Percentiles rank a stretch among this genome's conserved stretches.
Evolutionary conservation across 2,888 invertebrate species (phyloP).

Genomic region (Agriopis aurantiaria): DNA sequence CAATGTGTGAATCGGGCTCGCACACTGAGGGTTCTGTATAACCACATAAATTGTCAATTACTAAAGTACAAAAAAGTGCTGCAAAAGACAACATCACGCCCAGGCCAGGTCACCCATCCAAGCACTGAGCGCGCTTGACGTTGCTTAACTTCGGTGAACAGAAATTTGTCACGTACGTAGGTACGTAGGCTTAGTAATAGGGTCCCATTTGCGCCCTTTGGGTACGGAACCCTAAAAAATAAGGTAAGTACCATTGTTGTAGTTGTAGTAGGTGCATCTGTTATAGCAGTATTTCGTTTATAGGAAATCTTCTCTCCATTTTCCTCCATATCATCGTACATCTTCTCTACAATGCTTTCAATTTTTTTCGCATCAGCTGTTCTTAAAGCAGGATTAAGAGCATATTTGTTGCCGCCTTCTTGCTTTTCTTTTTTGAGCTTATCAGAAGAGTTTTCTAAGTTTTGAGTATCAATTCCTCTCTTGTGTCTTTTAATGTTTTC

Average conservation of each 20-base stretch:
- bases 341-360: conserved; percentile 70
- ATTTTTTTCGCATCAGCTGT: conserved; percentile 58
- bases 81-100: too few relatives aligned
- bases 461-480: not conserved
- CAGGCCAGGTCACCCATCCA: too few relatives aligned
- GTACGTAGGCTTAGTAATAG: too few relatives aligned
- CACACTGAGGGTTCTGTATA: too few relatives aligned
- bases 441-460: not conserved
- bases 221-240: not conserved
- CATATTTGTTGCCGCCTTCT: conserved; percentile 12
- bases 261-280: conserved; percentile 30
- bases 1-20: too few relatives aligned
- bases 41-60: too few relatives aligned
- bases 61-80: too few relatives aligned
- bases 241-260: conserved; percentile 5
- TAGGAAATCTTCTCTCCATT: conserved; percentile 61
- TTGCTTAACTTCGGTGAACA: too few relatives aligned
- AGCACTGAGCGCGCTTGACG: too few relatives aligned
- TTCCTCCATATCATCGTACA: conserved; percentile 70
- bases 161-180: too few relatives aligned
- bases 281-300: conserved; percentile 48
- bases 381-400: conserved; percentile 53
- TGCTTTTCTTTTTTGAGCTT: not conserved
- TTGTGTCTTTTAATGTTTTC: not conserved
- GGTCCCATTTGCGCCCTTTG: too few relatives aligned